These are phyloP conservation scores for Achatina immaculata DNA, from an alignment of 1,140 invertebrate genomes.

Conservation along the genomic window DNA sequence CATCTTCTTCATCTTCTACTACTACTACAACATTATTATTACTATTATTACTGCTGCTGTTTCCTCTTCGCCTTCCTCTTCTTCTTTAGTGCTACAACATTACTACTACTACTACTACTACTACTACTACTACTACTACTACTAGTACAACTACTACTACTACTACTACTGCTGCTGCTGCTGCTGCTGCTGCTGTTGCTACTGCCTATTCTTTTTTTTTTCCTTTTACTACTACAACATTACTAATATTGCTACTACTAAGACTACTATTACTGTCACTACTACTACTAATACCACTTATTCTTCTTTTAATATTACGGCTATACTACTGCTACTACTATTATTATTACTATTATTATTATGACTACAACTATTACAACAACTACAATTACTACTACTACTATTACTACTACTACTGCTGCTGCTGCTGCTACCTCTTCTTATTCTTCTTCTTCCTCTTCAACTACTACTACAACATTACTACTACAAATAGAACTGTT, in stretches of 20 bases:
- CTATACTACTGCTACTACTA: background rate
- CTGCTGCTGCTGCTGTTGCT: background rate
- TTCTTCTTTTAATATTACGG: background rate
- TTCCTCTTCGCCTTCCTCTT: too few relatives aligned
- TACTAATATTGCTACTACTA: background rate
- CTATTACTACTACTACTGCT: background rate
- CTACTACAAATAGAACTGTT: background rate
- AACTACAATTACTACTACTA: background rate
- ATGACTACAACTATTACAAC: background rate
- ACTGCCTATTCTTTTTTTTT: background rate
- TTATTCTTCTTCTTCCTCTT: background rate
- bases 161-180: conserved; percentile 25
- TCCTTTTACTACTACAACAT: background rate
- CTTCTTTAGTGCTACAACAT: background rate
- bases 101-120: conserved; percentile 14
- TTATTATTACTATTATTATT: background rate
- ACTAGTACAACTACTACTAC: conserved; percentile 7
- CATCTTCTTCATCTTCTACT: too few relatives aligned
- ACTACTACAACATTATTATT: too few relatives aligned
- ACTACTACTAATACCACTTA: background rate
- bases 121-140: conserved; percentile 22
- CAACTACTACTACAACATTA: conserved; percentile 3
- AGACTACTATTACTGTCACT: background rate
- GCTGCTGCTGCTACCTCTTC: background rate
- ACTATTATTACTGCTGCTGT: too few relatives aligned